phyloP scores from a whole-genome alignment of 2,888 invertebrate genomes.

The Piscicola geometra region DNA sequence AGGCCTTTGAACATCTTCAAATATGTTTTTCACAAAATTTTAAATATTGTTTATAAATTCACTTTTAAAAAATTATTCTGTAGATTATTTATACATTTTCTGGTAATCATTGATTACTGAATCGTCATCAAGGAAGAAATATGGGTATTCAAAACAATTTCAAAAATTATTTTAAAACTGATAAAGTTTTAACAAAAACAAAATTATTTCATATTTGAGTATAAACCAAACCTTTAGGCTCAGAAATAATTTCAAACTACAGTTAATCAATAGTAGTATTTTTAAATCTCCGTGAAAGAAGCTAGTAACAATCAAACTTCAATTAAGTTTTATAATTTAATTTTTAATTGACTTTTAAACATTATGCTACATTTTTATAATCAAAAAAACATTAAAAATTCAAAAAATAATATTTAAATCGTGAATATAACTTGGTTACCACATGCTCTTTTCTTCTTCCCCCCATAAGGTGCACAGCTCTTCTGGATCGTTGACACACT shows the following conservation, averaged over 20 bases:
- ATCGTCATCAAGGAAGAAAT: slow-evolving; percentile 13
- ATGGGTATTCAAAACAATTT: neutral
- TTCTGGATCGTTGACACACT: no score
- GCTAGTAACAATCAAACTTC: no score
- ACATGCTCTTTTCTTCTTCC: no score
- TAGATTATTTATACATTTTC: neutral
- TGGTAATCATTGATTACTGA: neutral
- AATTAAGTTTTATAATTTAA: no score
- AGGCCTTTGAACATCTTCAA: slow-evolving; percentile 8
- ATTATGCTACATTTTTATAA: no score
- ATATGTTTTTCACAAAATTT: neutral
- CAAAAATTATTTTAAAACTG: neutral
- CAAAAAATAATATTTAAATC: no score
- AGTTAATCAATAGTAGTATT: neutral
- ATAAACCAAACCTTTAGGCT: neutral
- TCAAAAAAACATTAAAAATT: no score
- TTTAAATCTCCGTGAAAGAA: no score
- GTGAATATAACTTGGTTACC: no score
- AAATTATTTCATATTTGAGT: neutral
- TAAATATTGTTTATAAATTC: neutral
- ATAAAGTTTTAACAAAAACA: neutral
- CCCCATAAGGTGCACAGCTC: no score
- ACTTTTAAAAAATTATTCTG: no score
- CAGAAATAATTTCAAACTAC: neutral
- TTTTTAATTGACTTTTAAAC: no score